Base-by-base conservation (phyloP, 2,113 vertebrate species). In the Gymnocephalus cernua region DNA sequence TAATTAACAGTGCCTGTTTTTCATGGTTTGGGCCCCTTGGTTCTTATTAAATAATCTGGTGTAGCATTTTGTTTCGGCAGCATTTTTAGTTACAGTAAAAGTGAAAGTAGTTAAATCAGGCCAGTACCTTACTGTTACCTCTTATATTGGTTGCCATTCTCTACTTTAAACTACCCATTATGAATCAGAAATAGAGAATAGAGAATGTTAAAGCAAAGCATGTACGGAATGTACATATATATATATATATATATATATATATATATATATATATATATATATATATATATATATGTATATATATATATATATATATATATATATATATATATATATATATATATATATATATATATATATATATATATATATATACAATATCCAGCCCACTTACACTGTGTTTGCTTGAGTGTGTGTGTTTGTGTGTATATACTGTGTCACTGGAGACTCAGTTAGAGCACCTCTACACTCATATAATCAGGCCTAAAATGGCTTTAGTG, bases 361-460 rank as follows among this genome's bases (percentile, higher is more conserved):
- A n/a, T n/a, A n/a, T n/a, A n/a, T n/a, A n/a, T n/a, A n/a, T n/a
- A n/a, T n/a, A n/a, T n/a, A n/a, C n/a, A n/a, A n/a, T n/a, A n/a
- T 83, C 54, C 74, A 86, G 88, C 77, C 87, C 74, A 86, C 84
- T n/a, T n/a, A n/a, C n/a, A n/a, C 47, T 81, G 70, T 82, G 61
- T 84, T 50, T 87, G 61, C 56, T 29, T 72, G 53, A 47, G 23
- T 57, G n/a, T 54, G 65, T 79, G 63, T 66, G 13, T 35, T 18
- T 53, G 11, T 45, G 23, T 58, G 57, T 59, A 10, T 38, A n/a
- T 47, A 32, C 4, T 32, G 29, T 32, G 38, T 41, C 65, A 50
- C 41, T 25, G 53, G 47, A 65, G 71, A 57, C 16, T 63, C 3
- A 14, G 32, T 32, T 32, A 32, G 59, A 75, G 70, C 64, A 80